These are phyloP conservation scores for Trogon surrucura DNA, from an alignment of 2,113 vertebrate species.

Conservation along the genomic window DNA sequence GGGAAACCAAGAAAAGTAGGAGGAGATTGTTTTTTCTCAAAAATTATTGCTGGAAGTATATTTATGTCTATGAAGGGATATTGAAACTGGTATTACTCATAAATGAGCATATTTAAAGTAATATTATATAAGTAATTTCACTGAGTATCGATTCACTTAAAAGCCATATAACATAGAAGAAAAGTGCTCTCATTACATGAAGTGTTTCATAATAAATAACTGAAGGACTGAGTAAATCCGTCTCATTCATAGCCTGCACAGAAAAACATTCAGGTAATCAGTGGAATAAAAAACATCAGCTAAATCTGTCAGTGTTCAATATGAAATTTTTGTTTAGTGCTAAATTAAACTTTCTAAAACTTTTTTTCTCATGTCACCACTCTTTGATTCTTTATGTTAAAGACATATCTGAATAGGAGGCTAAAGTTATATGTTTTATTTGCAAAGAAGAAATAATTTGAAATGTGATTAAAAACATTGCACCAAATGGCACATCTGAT, in stretches of 20 bases:
- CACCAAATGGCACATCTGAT: neutral
- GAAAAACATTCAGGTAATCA: neutral
- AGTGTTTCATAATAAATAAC: neutral
- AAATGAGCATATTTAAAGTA: neutral
- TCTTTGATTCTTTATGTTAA: neutral
- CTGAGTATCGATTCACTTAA: neutral
- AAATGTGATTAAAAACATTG: neutral
- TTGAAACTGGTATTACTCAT: neutral
- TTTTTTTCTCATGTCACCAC: neutral
- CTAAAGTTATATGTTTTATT: neutral
- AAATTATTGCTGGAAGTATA: neutral
- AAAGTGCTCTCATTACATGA: neutral
- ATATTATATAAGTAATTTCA: neutral
- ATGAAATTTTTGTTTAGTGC: neutral
- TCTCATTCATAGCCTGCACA: neutral
- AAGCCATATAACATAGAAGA: neutral
- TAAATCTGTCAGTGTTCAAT: neutral
- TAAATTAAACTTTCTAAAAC: neutral
- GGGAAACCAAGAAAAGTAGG: neutral
- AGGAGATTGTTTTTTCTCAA: neutral
- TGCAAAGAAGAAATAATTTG: neutral
- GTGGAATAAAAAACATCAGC: neutral
- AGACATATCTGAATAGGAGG: neutral
- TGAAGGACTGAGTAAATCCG: neutral
- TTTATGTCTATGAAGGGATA: neutral